A percentile compares a stretch with the other conserved stretches of the same genome.
Evolutionary conservation across 2,797 vertebrate genomes (phyloP).

Genomic region (Okamejei kenojei): DNA sequence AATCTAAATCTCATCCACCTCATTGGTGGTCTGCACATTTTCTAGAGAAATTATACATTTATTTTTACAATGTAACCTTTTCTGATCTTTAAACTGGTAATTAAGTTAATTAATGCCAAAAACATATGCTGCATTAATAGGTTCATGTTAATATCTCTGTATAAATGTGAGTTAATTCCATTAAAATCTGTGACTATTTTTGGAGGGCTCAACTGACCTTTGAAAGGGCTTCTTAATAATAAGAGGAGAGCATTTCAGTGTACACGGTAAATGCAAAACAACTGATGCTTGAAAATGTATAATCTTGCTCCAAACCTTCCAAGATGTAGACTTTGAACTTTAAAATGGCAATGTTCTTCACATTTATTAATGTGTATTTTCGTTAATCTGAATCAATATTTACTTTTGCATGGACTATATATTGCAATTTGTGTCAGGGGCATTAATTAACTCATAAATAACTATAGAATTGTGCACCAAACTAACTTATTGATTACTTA

Average conservation of each 20-base stretch:
- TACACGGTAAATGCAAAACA: neutral
- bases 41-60: constrained; percentile 17
- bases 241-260: constrained; percentile 18
- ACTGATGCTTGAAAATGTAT: constrained; percentile 13
- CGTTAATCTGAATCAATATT: neutral
- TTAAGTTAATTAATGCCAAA: constrained; percentile 28
- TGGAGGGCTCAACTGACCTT: neutral
- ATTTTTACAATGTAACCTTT: constrained; percentile 28
- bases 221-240: constrained; percentile 30
- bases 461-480: neutral
- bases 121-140: neutral
- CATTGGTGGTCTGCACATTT: neutral
- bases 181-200: constrained; percentile 27
- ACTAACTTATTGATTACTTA: neutral
- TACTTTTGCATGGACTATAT: neutral
- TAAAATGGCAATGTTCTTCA: constrained; percentile 1
- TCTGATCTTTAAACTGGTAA: constrained; percentile 9
- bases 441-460: neutral
- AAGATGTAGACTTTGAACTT: neutral
- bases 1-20: neutral
- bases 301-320: neutral
- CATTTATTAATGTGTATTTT: neutral
- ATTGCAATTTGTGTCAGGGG: neutral
- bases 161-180: constrained; percentile 27
- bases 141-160: neutral